Percentiles rank a stretch among this genome's conserved stretches.
phyloP scores from a whole-genome alignment of 2,797 vertebrate species.

The Gymnodraco acuticeps region DNA sequence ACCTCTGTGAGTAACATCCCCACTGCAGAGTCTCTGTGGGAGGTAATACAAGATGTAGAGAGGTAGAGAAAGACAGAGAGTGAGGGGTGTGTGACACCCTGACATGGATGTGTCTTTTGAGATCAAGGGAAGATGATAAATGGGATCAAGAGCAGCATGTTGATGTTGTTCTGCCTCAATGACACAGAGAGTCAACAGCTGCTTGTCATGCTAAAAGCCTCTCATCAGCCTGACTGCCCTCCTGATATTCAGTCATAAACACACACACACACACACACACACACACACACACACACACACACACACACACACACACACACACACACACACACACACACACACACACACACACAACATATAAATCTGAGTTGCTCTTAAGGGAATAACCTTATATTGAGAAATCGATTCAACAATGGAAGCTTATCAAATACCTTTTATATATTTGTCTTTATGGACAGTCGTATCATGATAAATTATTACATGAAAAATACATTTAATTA shows the following conservation, averaged over 20 bases:
- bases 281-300: background rate
- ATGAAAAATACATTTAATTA: background rate
- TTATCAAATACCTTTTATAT: background rate
- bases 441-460: background rate
- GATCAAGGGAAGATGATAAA: constrained; percentile 38
- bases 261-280: background rate
- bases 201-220: constrained; percentile 27
- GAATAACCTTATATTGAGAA: background rate
- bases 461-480: background rate
- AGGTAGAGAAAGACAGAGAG: background rate
- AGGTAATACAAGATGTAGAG: constrained; percentile 1
- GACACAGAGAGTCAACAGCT: constrained; percentile 41
- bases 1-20: background rate
- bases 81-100: background rate
- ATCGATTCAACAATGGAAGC: background rate
- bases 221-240: constrained; percentile 28
- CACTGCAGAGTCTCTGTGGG: constrained; percentile 22
- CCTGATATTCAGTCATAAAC: constrained; percentile 6
- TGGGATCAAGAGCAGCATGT: constrained; percentile 41
- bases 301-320: background rate
- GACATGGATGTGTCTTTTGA: constrained; percentile 11
- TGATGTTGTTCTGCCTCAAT: constrained; percentile 36
- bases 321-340: background rate
- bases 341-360: background rate
- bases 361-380: background rate